Conservation (phyloP, 2,888 invertebrate species). For the Yponomeuta sedellus region DNA sequence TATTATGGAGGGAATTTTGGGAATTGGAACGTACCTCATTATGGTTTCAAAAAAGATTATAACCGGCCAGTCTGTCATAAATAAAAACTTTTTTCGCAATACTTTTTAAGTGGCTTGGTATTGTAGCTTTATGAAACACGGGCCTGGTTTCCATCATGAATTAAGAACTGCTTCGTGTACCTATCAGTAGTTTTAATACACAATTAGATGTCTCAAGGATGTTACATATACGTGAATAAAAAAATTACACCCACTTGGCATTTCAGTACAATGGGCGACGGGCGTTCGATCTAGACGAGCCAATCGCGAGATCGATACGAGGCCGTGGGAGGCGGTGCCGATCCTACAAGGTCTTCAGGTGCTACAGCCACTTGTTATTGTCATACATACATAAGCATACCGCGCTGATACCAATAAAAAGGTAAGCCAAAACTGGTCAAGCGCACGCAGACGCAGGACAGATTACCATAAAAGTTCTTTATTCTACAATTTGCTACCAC, state of each 20-base stretch:
- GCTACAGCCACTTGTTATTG: not conserved
- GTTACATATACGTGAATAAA: not conserved
- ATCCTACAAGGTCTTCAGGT: conserved; percentile 19
- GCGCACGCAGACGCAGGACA: no score
- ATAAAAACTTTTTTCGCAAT: no score
- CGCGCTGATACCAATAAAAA: not conserved
- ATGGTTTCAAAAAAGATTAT: no score
- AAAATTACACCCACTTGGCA: conserved; percentile 22
- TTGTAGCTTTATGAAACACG: no score
- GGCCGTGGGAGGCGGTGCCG: conserved; percentile 25
- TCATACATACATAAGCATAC: not conserved
- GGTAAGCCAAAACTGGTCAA: not conserved
- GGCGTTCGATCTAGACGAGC: conserved; percentile 19
- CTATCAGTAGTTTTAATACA: not conserved
- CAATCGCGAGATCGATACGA: conserved; percentile 25
- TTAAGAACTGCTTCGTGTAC: not conserved
- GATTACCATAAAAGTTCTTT: no score
- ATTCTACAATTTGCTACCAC: no score
- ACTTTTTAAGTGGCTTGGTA: no score
- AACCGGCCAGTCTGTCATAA: no score
- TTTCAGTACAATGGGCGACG: conserved; percentile 22
- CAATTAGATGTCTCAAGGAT: not conserved
- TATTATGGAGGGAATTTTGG: no score
- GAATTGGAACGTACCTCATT: no score
- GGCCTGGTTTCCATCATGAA: no score